A percentile compares a stretch with the other conserved stretches of the same genome.
phyloP scores from a whole-genome alignment of 1,140 invertebrate species.

The Hylaeus volcanicus region DNA sequence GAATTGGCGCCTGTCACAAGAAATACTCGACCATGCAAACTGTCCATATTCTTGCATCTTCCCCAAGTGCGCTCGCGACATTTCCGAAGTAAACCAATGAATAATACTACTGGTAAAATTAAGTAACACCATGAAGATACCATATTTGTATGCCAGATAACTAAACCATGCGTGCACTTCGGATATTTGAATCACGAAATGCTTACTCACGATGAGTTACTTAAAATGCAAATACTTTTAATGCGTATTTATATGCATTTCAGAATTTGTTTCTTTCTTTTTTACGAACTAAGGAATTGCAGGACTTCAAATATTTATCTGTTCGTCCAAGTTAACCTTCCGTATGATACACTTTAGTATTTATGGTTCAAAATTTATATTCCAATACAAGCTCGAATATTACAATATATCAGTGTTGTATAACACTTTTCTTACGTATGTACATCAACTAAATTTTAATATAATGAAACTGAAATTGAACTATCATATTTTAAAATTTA shows the following conservation, averaged over 20 bases:
- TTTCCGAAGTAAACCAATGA: constrained; percentile 78
- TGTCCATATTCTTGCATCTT: constrained; percentile 74
- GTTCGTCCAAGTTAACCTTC: not conserved
- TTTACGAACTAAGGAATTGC: not conserved
- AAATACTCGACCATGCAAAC: constrained; percentile 83
- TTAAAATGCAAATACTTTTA: not conserved
- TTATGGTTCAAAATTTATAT: not conserved
- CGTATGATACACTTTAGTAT: not conserved
- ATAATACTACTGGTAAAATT: constrained; percentile 72
- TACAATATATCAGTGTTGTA: no score
- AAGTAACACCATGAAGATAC: constrained; percentile 74
- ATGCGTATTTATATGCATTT: not conserved
- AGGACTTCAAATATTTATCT: not conserved
- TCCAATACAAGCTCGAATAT: no score
- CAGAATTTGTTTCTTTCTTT: not conserved
- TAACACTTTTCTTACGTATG: no score
- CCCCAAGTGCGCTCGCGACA: constrained; percentile 80
- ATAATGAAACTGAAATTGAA: no score
- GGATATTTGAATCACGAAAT: not conserved
- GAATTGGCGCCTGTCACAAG: constrained; percentile 91
- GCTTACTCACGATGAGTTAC: not conserved
- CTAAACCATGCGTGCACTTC: not conserved
- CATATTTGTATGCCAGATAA: constrained; percentile 59
- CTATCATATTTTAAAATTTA: no score
- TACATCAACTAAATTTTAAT: no score